phyloP scores from a whole-genome alignment of 2,113 vertebrate genomes.

The Xenotilapia longispinis region DNA sequence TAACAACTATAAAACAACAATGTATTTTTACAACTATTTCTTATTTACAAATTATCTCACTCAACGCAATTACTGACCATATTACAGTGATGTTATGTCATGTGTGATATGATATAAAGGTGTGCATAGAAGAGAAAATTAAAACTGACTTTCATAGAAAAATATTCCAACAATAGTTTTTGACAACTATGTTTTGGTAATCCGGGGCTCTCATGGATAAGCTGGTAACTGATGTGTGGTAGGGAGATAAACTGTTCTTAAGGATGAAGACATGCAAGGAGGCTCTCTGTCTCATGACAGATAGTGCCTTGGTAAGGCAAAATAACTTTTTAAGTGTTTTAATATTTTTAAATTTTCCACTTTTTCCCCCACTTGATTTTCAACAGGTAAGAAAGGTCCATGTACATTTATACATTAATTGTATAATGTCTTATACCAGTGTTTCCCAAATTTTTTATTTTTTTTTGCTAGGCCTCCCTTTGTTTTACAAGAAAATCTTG shows the following conservation, averaged over 20 bases:
- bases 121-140: neutral
- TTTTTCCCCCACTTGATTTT: fast-evolving
- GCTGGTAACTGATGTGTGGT: neutral
- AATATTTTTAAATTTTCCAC: fast-evolving
- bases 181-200: fast-evolving
- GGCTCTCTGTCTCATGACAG: neutral
- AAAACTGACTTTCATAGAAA: fast-evolving
- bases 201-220: fast-evolving
- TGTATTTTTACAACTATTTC: neutral
- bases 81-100: neutral
- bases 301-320: neutral
- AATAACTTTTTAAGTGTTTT: fast-evolving
- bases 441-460: neutral
- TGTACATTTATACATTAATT: fast-evolving
- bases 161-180: neutral
- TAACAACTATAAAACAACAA: neutral
- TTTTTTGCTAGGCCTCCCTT: neutral
- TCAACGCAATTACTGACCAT: fast-evolving
- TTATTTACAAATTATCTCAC: neutral
- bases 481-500: fast-evolving
- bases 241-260: fast-evolving
- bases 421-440: neutral
- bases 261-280: neutral
- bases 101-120: neutral
- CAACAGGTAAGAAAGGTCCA: fast-evolving